These are phyloP conservation scores for Zapus hudsonius DNA, from an alignment of 2,113 vertebrate genomes.

Conservation along the genomic window DNA sequence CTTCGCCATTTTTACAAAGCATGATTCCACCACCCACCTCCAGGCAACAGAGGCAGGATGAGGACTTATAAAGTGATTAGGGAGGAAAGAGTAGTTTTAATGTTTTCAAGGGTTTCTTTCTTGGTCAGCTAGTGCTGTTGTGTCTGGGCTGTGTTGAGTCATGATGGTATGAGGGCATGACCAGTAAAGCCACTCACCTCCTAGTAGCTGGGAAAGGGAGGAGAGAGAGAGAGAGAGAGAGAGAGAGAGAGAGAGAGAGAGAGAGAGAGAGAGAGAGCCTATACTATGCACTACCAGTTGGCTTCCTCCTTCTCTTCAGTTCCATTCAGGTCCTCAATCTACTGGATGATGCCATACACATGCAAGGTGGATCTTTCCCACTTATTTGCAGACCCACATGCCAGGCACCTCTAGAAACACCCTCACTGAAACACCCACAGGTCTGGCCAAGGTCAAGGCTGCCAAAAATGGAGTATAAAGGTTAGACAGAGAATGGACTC, in stretches of 20 bases:
- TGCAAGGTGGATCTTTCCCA: background rate
- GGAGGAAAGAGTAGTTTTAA: background rate
- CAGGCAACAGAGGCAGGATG: background rate
- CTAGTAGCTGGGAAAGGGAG: background rate
- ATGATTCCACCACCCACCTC: background rate
- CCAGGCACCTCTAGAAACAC: background rate
- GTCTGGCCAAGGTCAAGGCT: background rate
- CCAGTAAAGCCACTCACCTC: background rate
- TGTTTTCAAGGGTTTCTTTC: background rate
- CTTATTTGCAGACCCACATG: background rate
- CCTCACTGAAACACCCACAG: background rate
- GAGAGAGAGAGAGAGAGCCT: background rate
- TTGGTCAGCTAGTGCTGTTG: background rate
- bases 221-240: too few relatives aligned
- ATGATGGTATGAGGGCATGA: background rate
- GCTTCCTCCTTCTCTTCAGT: background rate
- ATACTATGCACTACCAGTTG: background rate
- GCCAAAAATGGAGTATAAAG: background rate
- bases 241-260: background rate
- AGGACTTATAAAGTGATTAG: background rate
- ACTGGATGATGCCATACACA: background rate
- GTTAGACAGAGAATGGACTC: too few relatives aligned
- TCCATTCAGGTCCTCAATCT: background rate
- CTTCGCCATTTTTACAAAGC: background rate
- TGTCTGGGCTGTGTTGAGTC: background rate